Conservation (phyloP, 2,113 vertebrate species). For the Amphiprion ocellaris region DNA sequence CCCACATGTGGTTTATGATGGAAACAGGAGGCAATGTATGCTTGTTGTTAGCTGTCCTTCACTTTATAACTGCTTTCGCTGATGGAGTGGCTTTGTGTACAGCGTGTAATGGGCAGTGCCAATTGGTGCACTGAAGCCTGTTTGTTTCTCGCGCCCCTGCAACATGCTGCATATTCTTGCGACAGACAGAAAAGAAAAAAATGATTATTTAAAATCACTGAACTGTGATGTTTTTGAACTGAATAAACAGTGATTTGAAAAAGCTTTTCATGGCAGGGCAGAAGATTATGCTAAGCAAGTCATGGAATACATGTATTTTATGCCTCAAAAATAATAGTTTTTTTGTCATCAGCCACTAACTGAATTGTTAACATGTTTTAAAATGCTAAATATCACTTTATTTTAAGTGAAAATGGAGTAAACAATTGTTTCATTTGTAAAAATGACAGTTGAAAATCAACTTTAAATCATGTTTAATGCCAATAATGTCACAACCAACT, state of each 20-base stretch:
- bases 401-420: no score
- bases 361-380: neutral
- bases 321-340: neutral
- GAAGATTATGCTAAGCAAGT: neutral
- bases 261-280: slow-evolving; percentile 1
- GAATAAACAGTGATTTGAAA: slow-evolving; percentile 31
- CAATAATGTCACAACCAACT: no score
- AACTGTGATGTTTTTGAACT: slow-evolving; percentile 24
- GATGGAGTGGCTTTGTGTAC: slow-evolving; percentile 52
- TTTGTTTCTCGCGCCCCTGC: slow-evolving; percentile 31
- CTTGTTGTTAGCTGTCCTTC: slow-evolving; percentile 71
- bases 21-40: slow-evolving; percentile 59
- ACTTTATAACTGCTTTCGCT: slow-evolving; percentile 47
- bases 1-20: slow-evolving; percentile 72
- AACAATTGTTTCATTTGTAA: no score
- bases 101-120: neutral
- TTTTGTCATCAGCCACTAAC: neutral
- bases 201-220: slow-evolving; percentile 6
- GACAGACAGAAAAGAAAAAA: neutral
- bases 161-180: slow-evolving; percentile 15
- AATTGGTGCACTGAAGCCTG: slow-evolving; percentile 15
- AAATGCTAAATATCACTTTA: neutral
- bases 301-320: neutral
- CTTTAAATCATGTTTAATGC: no score
- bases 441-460: no score